Evolutionary conservation across 1,140 invertebrate genomes (phyloP), one percentile per base, ranked within the genome.

Genomic region (Microplitis demolitor): DNA sequence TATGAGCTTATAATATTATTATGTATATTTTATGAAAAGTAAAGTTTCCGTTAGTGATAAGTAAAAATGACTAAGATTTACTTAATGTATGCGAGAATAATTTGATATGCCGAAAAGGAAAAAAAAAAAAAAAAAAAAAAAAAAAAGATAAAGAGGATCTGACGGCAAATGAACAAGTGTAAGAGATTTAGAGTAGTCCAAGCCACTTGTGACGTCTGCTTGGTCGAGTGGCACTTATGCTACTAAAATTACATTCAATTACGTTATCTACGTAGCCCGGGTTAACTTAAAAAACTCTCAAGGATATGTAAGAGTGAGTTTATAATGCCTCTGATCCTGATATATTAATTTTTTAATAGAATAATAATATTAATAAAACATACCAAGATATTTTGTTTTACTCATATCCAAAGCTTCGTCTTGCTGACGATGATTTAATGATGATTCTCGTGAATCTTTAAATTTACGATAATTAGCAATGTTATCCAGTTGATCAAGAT

Each of bases 161-260:
- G 76, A 76, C 74, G 76, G 67, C 58, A 71, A 78, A 78, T 72
- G 77, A 75, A 78, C 80, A 81, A 83, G 80, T 81, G 78, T 77
- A 82, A 79, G 78, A 80, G 80, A 76, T 75, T 73, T 33, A 60
- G 11, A 79, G 79, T 80, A 77, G 74, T 73, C 66, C 63, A 71
- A 75, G 76, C 74, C 79, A 85, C 85, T 87, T 76, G 82, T 86
- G 85, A 87, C 86, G 86, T 87, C 85, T 87, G 85, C 82, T 72
- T 78, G 72, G 77, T 87, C 84, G 79, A 87, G 85, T 83, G 81
- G 71, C 84, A 87, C 86, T 87, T 84, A 84, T 85, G 84, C 82
- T 85, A 85, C 86, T 87, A 87, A 87, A 87, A 87, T 87, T 86
- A 87, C 81, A 85, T 83, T 85, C 84, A 83, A 86, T 86, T 84